phyloP scores from a whole-genome alignment of 2,888 invertebrate species.

The Amphipoea oculea region DNA sequence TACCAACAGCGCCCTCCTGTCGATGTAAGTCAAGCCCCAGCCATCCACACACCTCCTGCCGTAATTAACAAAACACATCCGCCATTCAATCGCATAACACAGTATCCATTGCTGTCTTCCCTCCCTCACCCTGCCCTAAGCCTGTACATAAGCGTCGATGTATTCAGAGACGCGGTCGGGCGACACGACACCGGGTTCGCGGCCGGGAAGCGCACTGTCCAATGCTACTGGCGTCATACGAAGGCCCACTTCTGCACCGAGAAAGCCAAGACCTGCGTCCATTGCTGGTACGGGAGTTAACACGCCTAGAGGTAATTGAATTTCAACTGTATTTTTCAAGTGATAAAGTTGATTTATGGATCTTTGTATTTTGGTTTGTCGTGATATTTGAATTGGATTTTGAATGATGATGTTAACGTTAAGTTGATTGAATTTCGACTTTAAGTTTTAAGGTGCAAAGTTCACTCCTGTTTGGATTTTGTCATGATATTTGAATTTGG shows the following conservation, averaged over 20 bases:
- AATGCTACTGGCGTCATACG: constrained; percentile 88
- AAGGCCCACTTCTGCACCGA: constrained; percentile 91
- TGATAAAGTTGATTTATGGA: background rate
- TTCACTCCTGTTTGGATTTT: constrained; percentile 8
- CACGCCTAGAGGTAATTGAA: constrained; percentile 84
- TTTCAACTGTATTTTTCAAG: background rate
- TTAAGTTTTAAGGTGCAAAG: background rate
- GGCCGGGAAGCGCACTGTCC: constrained; percentile 96
- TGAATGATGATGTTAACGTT: background rate
- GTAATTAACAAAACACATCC: constrained; percentile 23
- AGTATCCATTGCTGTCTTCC: constrained; percentile 47
- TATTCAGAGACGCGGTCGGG: constrained; percentile 93
- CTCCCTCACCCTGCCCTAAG: constrained; percentile 42
- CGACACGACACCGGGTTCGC: constrained; percentile 94
- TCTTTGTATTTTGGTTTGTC: background rate
- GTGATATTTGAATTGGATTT: background rate
- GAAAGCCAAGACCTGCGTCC: constrained; percentile 92
- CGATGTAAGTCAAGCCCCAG: background rate
- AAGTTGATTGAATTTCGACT: background rate
- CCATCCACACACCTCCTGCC: constrained; percentile 4
- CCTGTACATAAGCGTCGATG: constrained; percentile 66
- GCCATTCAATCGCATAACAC: constrained; percentile 30
- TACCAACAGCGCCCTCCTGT: background rate
- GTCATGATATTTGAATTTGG: constrained; percentile 11
- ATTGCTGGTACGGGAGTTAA: constrained; percentile 95